Evolutionary conservation across 2,888 invertebrate species (phyloP).

Genomic region (Ypsolopha scabrella): DNA sequence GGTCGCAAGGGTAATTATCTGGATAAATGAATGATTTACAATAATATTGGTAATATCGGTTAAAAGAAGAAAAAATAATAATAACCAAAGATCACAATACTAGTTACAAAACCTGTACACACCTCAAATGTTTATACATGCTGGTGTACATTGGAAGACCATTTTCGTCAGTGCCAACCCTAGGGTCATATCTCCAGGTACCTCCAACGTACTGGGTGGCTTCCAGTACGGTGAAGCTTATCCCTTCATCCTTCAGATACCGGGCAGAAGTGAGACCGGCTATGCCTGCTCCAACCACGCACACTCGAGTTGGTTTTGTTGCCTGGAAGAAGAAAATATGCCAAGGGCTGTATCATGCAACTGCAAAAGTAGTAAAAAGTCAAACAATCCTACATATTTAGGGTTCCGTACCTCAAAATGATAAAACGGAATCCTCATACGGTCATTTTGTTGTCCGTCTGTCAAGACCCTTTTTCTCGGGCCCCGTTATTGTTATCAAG

Average conservation of each 20-base stretch:
- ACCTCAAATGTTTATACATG: slow-evolving; percentile 79
- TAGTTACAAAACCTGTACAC: slow-evolving; percentile 6
- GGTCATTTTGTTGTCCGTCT: too few relatives aligned
- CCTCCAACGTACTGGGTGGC: slow-evolving; percentile 49
- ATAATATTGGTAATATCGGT: not conserved
- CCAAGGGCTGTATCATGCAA: too few relatives aligned
- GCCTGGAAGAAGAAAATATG: slow-evolving; percentile 7
- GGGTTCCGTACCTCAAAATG: too few relatives aligned
- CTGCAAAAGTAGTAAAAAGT: too few relatives aligned
- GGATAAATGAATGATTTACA: too few relatives aligned
- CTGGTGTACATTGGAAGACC: slow-evolving; percentile 73
- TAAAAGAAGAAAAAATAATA: too few relatives aligned
- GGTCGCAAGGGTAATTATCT: too few relatives aligned
- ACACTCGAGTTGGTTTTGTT: slow-evolving; percentile 29
- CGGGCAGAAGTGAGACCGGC: slow-evolving; percentile 47
- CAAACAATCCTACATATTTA: too few relatives aligned
- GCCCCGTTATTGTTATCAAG: too few relatives aligned
- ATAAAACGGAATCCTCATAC: too few relatives aligned
- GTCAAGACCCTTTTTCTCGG: too few relatives aligned
- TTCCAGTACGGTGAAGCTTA: slow-evolving; percentile 48
- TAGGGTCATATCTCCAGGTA: slow-evolving; percentile 58
- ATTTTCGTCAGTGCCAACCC: slow-evolving; percentile 63
- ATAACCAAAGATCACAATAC: too few relatives aligned
- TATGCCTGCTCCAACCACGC: slow-evolving; percentile 54
- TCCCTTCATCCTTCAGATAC: slow-evolving; percentile 45